A percentile compares a stretch with the other conserved stretches of the same genome.
phyloP scores from a whole-genome alignment of 1,140 invertebrate species.

The Oppia nitens region DNA sequence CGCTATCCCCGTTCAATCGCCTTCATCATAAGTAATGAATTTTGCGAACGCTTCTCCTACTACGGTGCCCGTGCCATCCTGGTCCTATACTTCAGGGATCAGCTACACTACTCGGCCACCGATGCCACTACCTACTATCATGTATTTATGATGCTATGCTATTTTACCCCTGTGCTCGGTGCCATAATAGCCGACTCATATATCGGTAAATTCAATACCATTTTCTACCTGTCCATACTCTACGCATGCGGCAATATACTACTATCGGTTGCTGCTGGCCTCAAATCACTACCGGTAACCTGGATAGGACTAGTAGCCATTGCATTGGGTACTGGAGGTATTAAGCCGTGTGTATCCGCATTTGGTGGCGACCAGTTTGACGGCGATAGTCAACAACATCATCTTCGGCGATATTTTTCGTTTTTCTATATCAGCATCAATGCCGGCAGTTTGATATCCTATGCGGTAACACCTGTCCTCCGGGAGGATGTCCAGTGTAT shows the following conservation, averaged over 20 bases:
- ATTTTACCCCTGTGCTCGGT: slow-evolving; percentile 68
- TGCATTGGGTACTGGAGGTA: slow-evolving; percentile 79
- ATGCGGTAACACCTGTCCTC: slow-evolving; percentile 29
- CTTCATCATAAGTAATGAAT: slow-evolving; percentile 87
- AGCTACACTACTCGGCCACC: slow-evolving; percentile 44
- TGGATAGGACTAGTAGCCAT: slow-evolving; percentile 57
- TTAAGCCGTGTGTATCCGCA: slow-evolving; percentile 90
- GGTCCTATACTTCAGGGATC: slow-evolving; percentile 52
- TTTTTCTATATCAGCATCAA: slow-evolving; percentile 32
- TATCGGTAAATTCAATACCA: slow-evolving; percentile 56
- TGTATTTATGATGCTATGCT: slow-evolving; percentile 60
- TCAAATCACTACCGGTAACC: slow-evolving; percentile 40
- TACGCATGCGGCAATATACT: slow-evolving; percentile 71
- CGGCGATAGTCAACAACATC: slow-evolving; percentile 22
- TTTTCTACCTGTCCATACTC: slow-evolving; percentile 40
- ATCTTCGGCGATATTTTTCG: slow-evolving; percentile 19
- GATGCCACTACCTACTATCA: slow-evolving; percentile 64
- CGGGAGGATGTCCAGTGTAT: slow-evolving; percentile 28
- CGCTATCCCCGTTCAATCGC: slow-evolving; percentile 74
- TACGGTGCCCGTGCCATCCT: slow-evolving; percentile 75
- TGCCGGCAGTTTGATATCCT: slow-evolving; percentile 28
- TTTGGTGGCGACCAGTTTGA: slow-evolving; percentile 94
- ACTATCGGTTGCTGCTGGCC: slow-evolving; percentile 35
- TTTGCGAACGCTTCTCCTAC: slow-evolving; percentile 87
- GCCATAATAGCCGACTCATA: slow-evolving; percentile 71